Conservation (phyloP, 30 jellyfish, hydroid and myxozoan species). For the Euphysa ruthae region DNA sequence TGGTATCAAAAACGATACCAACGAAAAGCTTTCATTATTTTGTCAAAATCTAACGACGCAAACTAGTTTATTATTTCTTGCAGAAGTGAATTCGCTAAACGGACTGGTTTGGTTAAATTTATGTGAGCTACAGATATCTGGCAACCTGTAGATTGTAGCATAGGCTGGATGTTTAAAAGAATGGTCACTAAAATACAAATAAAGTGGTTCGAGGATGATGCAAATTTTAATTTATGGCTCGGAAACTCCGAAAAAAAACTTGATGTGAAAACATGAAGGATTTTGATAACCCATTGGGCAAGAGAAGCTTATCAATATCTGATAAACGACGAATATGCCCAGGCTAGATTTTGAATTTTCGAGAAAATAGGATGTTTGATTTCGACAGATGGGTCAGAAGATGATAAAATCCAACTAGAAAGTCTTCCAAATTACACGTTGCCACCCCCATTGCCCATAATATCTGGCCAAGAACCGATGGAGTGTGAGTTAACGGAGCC, state of each 20-base stretch:
- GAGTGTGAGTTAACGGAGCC: neutral
- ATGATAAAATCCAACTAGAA: neutral
- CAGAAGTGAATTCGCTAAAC: neutral
- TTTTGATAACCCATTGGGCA: neutral
- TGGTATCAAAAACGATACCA: neutral
- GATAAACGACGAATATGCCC: neutral
- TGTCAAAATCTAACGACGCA: neutral
- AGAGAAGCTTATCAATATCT: neutral
- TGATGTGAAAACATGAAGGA: neutral
- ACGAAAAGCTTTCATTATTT: neutral
- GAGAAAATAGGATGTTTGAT: neutral
- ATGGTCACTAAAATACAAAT: neutral
- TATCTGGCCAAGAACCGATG: neutral
- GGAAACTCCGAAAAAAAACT: neutral
- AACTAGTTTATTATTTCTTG: neutral
- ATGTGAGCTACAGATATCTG: neutral
- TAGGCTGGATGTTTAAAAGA: neutral
- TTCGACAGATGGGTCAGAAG: neutral
- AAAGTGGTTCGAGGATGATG: neutral
- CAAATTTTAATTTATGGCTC: neutral
- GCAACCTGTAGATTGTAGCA: neutral
- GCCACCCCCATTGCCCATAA: slow-evolving; percentile 1
- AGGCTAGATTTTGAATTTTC: neutral
- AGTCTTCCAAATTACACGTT: neutral
- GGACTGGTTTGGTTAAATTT: neutral